Percentiles rank a stretch among this genome's conserved stretches.
Conservation (phyloP, 2,888 invertebrate species). For the Dolichomitus sp. region DNA sequence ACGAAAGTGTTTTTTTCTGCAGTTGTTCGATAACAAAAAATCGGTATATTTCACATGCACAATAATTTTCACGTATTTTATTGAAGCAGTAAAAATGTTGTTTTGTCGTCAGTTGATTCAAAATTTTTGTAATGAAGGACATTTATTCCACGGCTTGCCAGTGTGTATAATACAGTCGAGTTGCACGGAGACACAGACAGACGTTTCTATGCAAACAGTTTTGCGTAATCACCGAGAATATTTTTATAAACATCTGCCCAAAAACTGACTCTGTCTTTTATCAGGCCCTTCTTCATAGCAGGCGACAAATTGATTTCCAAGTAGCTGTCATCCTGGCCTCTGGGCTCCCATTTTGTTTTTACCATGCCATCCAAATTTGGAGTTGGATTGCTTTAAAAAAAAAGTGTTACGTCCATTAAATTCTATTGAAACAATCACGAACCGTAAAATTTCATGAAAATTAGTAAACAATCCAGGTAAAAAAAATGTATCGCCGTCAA, state of each 20-base stretch:
- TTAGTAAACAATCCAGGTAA: not conserved
- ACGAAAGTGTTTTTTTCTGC: not conserved
- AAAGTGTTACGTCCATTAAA: not conserved
- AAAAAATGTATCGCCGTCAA: too few relatives aligned
- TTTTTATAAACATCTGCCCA: constrained; percentile 86
- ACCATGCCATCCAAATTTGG: constrained; percentile 80
- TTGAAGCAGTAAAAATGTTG: not conserved
- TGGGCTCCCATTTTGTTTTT: constrained; percentile 84
- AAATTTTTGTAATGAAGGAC: not conserved
- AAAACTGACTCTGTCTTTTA: constrained; percentile 83
- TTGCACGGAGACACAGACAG: not conserved
- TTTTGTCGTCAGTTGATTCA: too few relatives aligned
- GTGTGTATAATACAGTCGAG: not conserved
- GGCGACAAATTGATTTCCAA: constrained; percentile 82
- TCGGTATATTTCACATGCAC: not conserved
- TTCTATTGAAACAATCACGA: not conserved
- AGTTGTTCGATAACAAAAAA: not conserved
- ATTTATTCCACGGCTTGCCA: constrained; percentile 1
- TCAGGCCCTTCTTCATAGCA: constrained; percentile 79
- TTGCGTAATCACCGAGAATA: constrained; percentile 72
- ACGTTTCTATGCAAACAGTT: constrained; percentile 70
- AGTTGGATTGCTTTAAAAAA: constrained; percentile 83
- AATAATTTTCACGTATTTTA: not conserved
- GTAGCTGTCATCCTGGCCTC: constrained; percentile 81
- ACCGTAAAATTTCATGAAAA: not conserved